These are phyloP conservation scores for Ctenicera cuprea DNA, from an alignment of 2,888 invertebrate genomes.

Conservation along the genomic window DNA sequence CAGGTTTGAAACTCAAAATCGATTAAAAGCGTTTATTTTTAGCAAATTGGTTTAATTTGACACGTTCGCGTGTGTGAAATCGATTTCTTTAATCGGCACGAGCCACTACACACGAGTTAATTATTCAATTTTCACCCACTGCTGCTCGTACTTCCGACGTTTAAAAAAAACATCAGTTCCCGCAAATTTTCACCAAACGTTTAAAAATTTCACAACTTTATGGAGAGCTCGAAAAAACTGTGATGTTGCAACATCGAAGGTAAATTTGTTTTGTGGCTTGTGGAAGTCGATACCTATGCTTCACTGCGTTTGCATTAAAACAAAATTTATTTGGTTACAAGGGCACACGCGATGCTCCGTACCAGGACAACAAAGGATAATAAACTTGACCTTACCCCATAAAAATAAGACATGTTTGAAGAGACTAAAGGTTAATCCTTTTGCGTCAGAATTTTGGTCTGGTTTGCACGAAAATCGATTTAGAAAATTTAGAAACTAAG, in stretches of 20 bases:
- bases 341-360: conserved; percentile 67
- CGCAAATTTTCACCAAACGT: not conserved
- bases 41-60: conserved; percentile 8
- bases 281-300: conserved; percentile 19
- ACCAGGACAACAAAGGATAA: conserved; percentile 65
- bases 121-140: not conserved
- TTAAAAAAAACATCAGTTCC: not conserved
- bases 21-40: conserved; percentile 6
- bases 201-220: not conserved
- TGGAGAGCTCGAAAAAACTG: not conserved
- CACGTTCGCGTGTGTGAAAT: conserved; percentile 3
- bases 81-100: conserved; percentile 15
- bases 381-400: conserved; percentile 66
- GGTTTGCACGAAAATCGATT: too few relatives aligned
- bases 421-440: not conserved
- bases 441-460: not conserved
- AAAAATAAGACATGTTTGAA: conserved; percentile 25
- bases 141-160: too few relatives aligned
- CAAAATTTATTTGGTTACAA: conserved; percentile 56
- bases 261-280: conserved; percentile 12
- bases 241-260: not conserved
- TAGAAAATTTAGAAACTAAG: too few relatives aligned
- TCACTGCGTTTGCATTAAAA: conserved; percentile 28
- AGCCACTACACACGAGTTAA: not conserved
- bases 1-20: not conserved